phyloP scores from a whole-genome alignment of 2,888 invertebrate genomes.

The Aelia acuminata region DNA sequence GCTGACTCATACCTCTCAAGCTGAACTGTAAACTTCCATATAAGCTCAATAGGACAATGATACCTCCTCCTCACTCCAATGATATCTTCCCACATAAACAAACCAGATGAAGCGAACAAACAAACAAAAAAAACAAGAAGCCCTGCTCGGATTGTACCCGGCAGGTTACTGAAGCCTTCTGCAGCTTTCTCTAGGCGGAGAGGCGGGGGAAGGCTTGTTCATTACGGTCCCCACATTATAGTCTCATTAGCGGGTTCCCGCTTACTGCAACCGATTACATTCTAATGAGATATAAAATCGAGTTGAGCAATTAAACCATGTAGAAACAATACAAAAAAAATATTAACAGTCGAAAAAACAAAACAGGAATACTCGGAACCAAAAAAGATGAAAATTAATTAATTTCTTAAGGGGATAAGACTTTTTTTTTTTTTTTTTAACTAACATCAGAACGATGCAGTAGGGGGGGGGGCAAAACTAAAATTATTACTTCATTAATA shows the following conservation, averaged over 20 bases:
- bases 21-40: background rate
- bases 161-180: background rate
- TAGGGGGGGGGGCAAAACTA: too few relatives aligned
- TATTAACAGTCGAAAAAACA: too few relatives aligned
- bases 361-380: too few relatives aligned
- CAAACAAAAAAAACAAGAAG: conserved; percentile 1
- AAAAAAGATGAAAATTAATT: too few relatives aligned
- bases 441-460: too few relatives aligned
- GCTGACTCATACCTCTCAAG: background rate
- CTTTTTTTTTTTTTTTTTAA: too few relatives aligned
- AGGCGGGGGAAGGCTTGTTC: background rate
- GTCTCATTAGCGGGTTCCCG: background rate
- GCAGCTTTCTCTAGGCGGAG: background rate
- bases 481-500: too few relatives aligned
- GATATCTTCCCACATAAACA: background rate
- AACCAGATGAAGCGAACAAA: background rate
- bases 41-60: background rate
- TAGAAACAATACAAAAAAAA: too few relatives aligned
- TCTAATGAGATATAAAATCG: background rate
- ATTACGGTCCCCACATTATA: background rate
- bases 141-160: background rate
- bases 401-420: too few relatives aligned
- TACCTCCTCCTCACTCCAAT: too few relatives aligned
- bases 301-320: background rate
- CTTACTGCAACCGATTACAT: background rate